phyloP scores from a whole-genome alignment of 2,113 vertebrate species.

The Mastomys coucha region DNA sequence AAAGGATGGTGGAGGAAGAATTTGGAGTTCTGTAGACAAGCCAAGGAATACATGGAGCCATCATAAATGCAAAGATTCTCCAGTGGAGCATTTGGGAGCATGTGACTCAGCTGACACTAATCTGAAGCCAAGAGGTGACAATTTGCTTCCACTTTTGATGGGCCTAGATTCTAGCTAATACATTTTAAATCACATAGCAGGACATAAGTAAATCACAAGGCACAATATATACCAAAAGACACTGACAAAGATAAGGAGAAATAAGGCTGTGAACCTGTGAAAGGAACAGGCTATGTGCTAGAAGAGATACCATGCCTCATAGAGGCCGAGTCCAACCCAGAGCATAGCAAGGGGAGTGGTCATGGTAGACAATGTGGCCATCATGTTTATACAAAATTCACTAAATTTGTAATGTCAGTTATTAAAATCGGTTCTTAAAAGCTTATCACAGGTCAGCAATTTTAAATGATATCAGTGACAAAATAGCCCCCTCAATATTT shows the following conservation, averaged over 20 bases:
- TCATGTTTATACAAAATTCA: neutral
- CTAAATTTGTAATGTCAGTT: neutral
- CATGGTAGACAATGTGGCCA: neutral
- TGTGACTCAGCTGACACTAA: neutral
- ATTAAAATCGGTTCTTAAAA: neutral
- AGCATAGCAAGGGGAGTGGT: rapidly evolving
- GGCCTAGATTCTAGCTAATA: neutral
- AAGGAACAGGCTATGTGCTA: neutral
- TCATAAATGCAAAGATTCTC: neutral
- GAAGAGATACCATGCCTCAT: rapidly evolving
- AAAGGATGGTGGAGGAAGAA: neutral
- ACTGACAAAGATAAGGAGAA: neutral
- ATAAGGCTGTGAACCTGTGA: neutral
- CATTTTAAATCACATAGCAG: neutral
- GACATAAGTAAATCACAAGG: neutral
- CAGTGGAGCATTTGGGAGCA: neutral
- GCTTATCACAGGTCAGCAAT: neutral
- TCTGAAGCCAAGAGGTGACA: neutral
- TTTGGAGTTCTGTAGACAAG: neutral
- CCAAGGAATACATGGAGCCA: neutral
- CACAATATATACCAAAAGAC: neutral
- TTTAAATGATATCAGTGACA: neutral
- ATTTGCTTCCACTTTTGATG: neutral
- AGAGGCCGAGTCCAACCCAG: neutral
- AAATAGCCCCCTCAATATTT: neutral